Evolutionary conservation across 2,113 vertebrate species (phyloP), one percentile per base, ranked within the genome.

Genomic region (Chaetura pelagica): DNA sequence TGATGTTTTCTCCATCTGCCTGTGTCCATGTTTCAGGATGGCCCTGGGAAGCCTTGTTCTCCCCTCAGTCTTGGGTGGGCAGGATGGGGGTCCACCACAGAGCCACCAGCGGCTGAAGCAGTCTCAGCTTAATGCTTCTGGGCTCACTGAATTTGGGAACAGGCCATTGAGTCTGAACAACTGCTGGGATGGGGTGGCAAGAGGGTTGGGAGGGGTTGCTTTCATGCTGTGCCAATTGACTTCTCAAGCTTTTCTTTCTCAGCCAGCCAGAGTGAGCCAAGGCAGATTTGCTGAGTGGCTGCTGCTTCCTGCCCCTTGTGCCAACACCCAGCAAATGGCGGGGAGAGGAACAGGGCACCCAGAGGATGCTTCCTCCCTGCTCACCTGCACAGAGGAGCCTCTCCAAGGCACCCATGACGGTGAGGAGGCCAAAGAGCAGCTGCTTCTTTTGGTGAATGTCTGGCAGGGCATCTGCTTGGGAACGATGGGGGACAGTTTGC

Each of bases 341-440:
- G 67, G 19, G 15, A 71, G 44, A 80, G 5, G 61, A 48, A 44
- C 3, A 3, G 27, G 35, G 15, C 46, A 18, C 10, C 32, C 3
- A 2, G 40, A 4, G 9, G 5, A 75, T 1, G 1, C 6, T 71
- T 87, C 23, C 10, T 79, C 35, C 12, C 9, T 1, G 0, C 61
- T 75, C 11, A 5, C 61, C 30, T 32, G 7, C 2, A 0, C 2
- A 3, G 22, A 58, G 46, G 16, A 93, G 15, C 27, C 11, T 32
- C 35, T 29, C 42, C 2, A 0, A 48, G 34, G 71, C 9, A 34
- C 46, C 30, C 4, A 0, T 0, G 0, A 86, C 35, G 26, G 15
- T 16, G 32, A 87, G 38, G 29, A 79, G 69, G 71, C 35, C 3
- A 6, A 84, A 82, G 78, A 83, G 32, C 46, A 82, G 32, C 49